Evolutionary conservation across 2,888 invertebrate genomes (phyloP), one percentile per base, ranked within the genome.

Genomic region (Aphodius sticticus): DNA sequence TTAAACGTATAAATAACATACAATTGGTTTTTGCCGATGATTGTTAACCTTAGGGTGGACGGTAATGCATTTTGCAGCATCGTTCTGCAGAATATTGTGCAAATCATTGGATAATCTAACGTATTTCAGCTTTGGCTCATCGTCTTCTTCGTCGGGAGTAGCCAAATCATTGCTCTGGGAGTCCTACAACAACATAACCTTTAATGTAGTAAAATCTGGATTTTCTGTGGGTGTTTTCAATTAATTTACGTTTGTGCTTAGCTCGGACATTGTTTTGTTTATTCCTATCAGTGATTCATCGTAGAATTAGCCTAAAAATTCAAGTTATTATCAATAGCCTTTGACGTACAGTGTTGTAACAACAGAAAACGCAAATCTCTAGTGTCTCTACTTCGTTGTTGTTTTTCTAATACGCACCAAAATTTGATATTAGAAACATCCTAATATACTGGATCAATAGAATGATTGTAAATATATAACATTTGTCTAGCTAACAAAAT

Each of bases 101-200:
- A 98, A 90, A 90, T 97, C 97, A 90, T 98, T 97, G 53, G 92
- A 93, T 74, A 99, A 93, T 82, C 98, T 92, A 85, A 95, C 93
- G 90, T 97, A 99, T 89, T 98, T 98, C 78, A 99, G 91, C 90
- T 96, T 96, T 0, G 99, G 98, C 87, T 97, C 97, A 79, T 93
- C 91, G 12, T 79, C 79, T 86, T 94, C 94, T 87, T 94, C 94
- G 78, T 93, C 93, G 72, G 88, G 86, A 74, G 87, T 87, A 80
- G 88, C 88, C 37, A 87, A 86, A 76, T 87, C 86, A 81, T 88
- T 88, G 81, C 88, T 88, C 16, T 81, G 80, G 2, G 80, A 76
- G 36, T 80, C 79, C 79, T 80, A 74, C 35, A 77, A 81, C 5
- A 9, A 76, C 16, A 76, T 53, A 53, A 76, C 76, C 69, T 76